These are phyloP conservation scores for Andrena praecox DNA, from an alignment of 2,888 invertebrate genomes.

Conservation along the genomic window DNA sequence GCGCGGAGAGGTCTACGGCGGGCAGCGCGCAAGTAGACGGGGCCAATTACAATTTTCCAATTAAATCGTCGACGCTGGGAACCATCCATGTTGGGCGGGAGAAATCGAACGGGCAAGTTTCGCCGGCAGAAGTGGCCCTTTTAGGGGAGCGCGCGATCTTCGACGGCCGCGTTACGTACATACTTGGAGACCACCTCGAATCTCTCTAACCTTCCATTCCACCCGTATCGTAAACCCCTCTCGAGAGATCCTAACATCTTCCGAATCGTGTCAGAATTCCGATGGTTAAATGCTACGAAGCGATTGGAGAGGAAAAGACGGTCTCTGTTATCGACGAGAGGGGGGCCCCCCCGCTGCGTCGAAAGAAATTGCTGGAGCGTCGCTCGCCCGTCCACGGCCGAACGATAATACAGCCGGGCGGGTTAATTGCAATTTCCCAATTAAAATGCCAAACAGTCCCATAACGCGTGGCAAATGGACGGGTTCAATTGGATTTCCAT, in stretches of 20 bases:
- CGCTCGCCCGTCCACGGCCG: constrained; percentile 5
- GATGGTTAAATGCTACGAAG: no score
- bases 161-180: not conserved
- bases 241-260: no score
- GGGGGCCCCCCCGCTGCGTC: not conserved
- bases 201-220: not conserved
- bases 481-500: constrained; percentile 81
- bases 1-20: constrained; percentile 44
- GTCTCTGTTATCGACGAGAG: not conserved
- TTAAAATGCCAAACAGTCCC: constrained; percentile 77
- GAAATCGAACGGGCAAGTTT: constrained; percentile 52
- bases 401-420: constrained; percentile 69
- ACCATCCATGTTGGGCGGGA: constrained; percentile 22
- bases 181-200: not conserved
- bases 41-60: constrained; percentile 74
- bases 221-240: no score
- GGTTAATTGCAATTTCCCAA: constrained; percentile 80
- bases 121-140: constrained; percentile 23
- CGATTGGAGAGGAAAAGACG: no score
- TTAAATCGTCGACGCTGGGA: constrained; percentile 60
- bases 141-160: not conserved
- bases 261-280: no score
- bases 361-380: constrained; percentile 33
- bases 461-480: constrained; percentile 76
- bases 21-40: constrained; percentile 54